These are phyloP conservation scores for Cydia fagiglandana DNA, from an alignment of 1,140 invertebrate genomes.

Conservation along the genomic window DNA sequence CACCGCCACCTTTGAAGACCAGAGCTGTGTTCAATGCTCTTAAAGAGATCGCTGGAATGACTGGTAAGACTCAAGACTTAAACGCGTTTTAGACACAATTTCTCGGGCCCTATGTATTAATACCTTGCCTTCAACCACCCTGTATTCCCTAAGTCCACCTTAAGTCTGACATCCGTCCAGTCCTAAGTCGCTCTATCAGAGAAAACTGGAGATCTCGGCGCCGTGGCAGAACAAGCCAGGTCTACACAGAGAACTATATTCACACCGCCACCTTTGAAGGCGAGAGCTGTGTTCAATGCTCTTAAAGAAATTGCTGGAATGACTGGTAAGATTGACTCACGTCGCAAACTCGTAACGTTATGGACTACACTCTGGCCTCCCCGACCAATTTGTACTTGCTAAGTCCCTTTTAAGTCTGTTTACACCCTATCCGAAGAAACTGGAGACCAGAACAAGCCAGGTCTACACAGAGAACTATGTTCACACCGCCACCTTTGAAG, in stretches of 20 bases:
- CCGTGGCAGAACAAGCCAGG: conserved; percentile 95
- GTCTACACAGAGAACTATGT: conserved; percentile 94
- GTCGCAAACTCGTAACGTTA: too few species aligned
- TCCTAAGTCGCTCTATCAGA: too few species aligned
- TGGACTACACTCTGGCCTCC: too few species aligned
- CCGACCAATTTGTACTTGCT: too few species aligned
- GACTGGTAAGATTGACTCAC: conserved; percentile 87
- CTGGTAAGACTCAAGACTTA: conserved; percentile 79
- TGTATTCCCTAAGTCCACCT: too few species aligned
- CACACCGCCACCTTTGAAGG: conserved; percentile 83
- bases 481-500: conserved; percentile 84
- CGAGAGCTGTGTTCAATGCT: conserved; percentile 89
- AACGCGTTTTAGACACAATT: too few species aligned
- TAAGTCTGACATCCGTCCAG: too few species aligned
- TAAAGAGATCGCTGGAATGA: conserved; percentile 93
- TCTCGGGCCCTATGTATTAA: too few species aligned
- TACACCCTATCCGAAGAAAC: conserved; percentile 64
- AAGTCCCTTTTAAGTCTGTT: too few species aligned
- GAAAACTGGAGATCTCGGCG: conserved; percentile 92
- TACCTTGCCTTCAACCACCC: too few species aligned
- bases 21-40: conserved; percentile 91
- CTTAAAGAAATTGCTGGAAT: conserved; percentile 94
- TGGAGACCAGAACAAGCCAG: conserved; percentile 91
- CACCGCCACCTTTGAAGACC: conserved; percentile 84
- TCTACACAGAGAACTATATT: conserved; percentile 95